These are phyloP conservation scores for Enteromius anoplus DNA, from an alignment of 2,797 vertebrate species.

Conservation along the genomic window DNA sequence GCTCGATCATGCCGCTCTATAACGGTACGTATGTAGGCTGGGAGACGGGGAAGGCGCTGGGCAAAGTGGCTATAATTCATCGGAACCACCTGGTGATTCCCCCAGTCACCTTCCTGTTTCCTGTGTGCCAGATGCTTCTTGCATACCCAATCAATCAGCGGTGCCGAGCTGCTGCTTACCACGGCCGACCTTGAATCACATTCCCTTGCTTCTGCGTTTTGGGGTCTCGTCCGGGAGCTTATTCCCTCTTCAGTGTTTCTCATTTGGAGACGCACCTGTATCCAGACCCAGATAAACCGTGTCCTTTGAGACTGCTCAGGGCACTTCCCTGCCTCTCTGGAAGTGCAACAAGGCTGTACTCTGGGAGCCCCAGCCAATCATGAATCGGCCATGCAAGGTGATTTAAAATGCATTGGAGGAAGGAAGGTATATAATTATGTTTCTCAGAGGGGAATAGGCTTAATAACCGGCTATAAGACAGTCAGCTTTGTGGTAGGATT, in stretches of 20 bases:
- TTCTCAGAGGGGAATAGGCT: conserved; percentile 47
- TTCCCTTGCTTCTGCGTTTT: conserved; percentile 64
- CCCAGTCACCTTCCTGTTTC: conserved; percentile 78
- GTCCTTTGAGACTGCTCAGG: conserved; percentile 55
- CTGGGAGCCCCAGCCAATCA: conserved; percentile 36
- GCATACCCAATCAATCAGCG: conserved; percentile 77
- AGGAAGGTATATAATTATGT: conserved; percentile 56
- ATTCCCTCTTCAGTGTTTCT: conserved; percentile 67
- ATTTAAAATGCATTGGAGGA: conserved; percentile 54
- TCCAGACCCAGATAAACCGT: conserved; percentile 67
- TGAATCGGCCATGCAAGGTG: conserved; percentile 38
- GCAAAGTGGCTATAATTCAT: conserved; percentile 73
- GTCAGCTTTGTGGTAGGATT: conserved; percentile 1
- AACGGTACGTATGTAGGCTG: conserved; percentile 51
- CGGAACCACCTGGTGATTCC: conserved; percentile 78
- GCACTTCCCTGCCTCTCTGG: conserved; percentile 61
- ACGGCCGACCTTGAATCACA: conserved; percentile 77
- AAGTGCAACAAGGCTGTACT: conserved; percentile 43
- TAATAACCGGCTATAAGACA: conserved; percentile 49
- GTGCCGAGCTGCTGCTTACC: conserved; percentile 60
- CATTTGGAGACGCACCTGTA: conserved; percentile 78
- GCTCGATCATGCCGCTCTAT: conserved; percentile 58
- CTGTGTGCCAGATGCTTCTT: conserved; percentile 80
- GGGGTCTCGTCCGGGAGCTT: conserved; percentile 57
- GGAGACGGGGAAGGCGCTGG: conserved; percentile 49